These are phyloP conservation scores for Pterocles gutturalis DNA, from an alignment of 2,113 vertebrate genomes.

Conservation along the genomic window DNA sequence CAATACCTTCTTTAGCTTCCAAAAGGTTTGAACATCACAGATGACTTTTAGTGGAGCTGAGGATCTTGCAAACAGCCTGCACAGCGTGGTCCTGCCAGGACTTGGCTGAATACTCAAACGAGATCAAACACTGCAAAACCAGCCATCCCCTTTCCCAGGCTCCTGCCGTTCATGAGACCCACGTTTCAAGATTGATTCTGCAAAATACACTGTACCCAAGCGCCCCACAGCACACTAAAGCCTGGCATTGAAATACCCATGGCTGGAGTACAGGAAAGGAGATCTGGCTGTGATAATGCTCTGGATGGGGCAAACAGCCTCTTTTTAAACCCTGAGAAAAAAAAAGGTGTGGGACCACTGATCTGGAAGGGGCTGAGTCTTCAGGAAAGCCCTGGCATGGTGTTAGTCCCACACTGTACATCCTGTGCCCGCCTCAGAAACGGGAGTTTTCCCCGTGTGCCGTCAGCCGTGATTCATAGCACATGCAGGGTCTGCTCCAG, in stretches of 20 bases:
- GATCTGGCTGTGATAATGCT: background rate
- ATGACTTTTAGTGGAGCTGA: background rate
- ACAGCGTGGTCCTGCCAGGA: background rate
- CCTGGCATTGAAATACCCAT: background rate
- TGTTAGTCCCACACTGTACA: background rate
- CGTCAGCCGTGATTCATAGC: background rate
- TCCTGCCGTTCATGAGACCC: background rate
- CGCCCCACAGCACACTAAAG: background rate
- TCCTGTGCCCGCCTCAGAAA: background rate
- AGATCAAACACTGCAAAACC: background rate
- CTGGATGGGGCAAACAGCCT: background rate
- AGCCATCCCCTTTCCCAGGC: background rate
- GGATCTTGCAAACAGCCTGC: background rate
- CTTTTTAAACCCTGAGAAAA: background rate
- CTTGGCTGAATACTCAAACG: rapidly evolving
- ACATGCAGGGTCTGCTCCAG: background rate
- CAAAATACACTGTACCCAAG: background rate
- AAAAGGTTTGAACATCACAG: background rate
- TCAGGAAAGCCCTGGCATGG: background rate
- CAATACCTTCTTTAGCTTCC: background rate
- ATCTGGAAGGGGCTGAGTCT: background rate
- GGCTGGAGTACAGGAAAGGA: background rate
- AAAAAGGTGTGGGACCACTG: background rate
- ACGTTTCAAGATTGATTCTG: background rate
- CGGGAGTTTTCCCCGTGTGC: rapidly evolving